A percentile compares a stretch with the other conserved stretches of the same genome.
Conservation (phyloP, 2,797 vertebrate genomes). For the Xenopus petersii region DNA sequence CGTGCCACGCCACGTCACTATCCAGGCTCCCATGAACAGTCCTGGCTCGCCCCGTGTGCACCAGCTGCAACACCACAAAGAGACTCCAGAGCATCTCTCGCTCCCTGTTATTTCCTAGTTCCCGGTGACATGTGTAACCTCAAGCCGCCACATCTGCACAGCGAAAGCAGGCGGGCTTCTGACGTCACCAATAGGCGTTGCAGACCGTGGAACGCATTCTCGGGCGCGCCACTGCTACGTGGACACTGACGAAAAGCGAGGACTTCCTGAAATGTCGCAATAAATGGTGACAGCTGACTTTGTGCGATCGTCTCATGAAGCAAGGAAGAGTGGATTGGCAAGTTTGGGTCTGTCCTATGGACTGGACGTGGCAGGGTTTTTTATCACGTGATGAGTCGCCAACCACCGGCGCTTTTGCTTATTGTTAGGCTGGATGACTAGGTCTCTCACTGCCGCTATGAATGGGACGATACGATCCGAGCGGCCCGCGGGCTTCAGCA, state of each 20-base stretch:
- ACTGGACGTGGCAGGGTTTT: neutral
- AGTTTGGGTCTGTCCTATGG: neutral
- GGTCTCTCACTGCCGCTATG: neutral
- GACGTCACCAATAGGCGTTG: accelerated
- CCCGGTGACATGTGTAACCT: conserved; percentile 31
- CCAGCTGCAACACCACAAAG: conserved; percentile 52
- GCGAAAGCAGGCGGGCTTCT: neutral
- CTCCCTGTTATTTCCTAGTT: conserved; percentile 7
- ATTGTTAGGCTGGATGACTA: neutral
- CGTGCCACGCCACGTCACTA: conserved; percentile 62
- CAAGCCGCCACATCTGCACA: conserved; percentile 46
- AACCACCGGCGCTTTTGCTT: no score
- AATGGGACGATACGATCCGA: accelerated
- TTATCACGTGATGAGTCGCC: no score
- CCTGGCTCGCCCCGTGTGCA: conserved; percentile 55
- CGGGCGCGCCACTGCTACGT: conserved; percentile 30
- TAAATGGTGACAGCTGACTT: neutral
- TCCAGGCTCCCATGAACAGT: conserved; percentile 65
- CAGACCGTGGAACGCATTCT: accelerated
- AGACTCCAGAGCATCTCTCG: conserved; percentile 3
- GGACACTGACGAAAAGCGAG: neutral
- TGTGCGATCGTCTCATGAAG: neutral
- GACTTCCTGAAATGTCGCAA: neutral
- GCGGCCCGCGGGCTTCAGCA: conserved; percentile 52
- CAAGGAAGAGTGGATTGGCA: neutral